Evolutionary conservation across 2,888 invertebrate genomes (phyloP), one percentile per base, ranked within the genome.

Genomic region (Cybosia mesomella): DNA sequence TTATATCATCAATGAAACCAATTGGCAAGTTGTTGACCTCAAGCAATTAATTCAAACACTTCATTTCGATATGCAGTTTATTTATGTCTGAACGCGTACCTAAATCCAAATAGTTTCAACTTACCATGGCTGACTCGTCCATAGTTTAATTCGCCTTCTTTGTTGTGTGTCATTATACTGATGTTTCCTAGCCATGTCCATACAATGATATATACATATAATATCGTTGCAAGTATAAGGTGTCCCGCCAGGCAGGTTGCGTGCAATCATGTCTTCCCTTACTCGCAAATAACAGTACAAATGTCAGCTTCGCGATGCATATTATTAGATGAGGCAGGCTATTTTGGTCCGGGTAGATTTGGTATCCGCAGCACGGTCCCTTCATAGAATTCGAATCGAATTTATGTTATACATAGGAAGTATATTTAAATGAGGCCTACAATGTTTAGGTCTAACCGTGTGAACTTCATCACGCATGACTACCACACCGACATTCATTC

Each of bases 401-500:
- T 91, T 91, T 92, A 92, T 93, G 90, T 91, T 91, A 89, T 93
- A 94, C 94, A 92, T 94, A 94, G 93, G 94, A 94, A 94, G 93
- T 93, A 91, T 91, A 95, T 94, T 94, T 88, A 93, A 94, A 95
- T 94, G 93, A 89, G 91, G 87, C 91, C 92, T 92, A 93, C 92
- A 92, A 91, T 92, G 92, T 92, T 90, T 89, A 92, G 89, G 92
- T 90, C 86, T 87, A 92, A 91, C 90, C 94, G 94, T 95, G 94
- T 93, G 94, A 95, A 95, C 94, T 92, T 94, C 91, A 94, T 95
- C 94, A 86, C 86, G 92, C 89, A 95, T 94, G 93, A 92, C 92
- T 88, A 91, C 92, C 94, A 93, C 94, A 93, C 74, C 88, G 81
- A 87, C 92, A 92, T 92, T 93, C 94, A 94, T 95, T 95, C 95